Evolutionary conservation across 2,888 invertebrate genomes (phyloP).

Genomic region (Sarcophaga carnaria): DNA sequence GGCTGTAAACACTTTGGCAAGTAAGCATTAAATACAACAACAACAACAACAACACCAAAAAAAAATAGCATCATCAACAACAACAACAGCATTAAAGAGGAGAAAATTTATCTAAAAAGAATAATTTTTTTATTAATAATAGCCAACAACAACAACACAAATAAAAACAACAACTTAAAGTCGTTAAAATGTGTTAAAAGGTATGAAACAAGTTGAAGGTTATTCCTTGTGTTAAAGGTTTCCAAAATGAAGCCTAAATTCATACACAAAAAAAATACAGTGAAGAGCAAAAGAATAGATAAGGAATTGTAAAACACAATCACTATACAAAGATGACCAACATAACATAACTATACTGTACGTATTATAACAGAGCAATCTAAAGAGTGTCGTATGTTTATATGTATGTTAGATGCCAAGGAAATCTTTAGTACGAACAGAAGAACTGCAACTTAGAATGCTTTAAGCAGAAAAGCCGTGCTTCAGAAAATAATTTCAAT

Average conservation of each 20-base stretch:
- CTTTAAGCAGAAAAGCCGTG: no score
- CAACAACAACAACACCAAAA: neutral
- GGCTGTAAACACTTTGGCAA: conserved; percentile 54
- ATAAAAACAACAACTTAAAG: conserved; percentile 28
- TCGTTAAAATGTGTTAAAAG: conserved; percentile 49
- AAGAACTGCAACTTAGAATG: no score
- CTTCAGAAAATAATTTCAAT: no score
- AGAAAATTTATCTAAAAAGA: conserved; percentile 37
- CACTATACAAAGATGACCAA: no score
- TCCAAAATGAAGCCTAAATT: neutral
- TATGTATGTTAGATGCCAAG: no score
- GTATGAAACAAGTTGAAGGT: conserved; percentile 42
- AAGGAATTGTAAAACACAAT: neutral
- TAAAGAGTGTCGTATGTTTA: no score
- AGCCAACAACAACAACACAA: neutral
- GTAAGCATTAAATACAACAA: conserved; percentile 45
- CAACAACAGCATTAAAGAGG: conserved; percentile 2
- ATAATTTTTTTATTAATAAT: conserved; percentile 4
- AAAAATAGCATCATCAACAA: neutral
- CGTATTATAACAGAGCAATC: no score
- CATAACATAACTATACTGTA: no score
- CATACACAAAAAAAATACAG: neutral
- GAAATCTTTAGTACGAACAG: no score
- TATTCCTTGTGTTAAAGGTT: conserved; percentile 54
- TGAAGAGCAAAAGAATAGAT: neutral